These are phyloP conservation scores for Antechinus flavipes DNA, from an alignment of 2,113 vertebrate genomes.

Conservation along the genomic window DNA sequence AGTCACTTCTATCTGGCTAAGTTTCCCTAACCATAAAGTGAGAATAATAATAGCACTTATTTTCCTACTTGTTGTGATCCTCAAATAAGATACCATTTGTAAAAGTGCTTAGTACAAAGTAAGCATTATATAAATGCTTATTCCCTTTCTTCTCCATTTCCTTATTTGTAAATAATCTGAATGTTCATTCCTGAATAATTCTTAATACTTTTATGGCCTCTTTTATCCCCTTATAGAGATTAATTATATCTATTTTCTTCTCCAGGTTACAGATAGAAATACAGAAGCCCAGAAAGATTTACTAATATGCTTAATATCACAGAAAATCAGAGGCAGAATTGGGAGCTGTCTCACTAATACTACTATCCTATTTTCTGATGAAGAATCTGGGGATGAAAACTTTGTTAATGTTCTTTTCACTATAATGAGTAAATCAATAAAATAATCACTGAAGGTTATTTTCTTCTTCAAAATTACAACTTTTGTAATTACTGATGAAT, in stretches of 20 bases:
- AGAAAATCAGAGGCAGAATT: conserved; percentile 36
- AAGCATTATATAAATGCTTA: not conserved
- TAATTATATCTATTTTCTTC: conserved; percentile 35
- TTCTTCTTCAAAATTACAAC: conserved; percentile 55
- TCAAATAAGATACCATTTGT: not conserved
- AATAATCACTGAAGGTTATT: conserved; percentile 61
- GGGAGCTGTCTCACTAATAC: conserved; percentile 30
- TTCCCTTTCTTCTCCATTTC: not conserved
- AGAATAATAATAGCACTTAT: not conserved
- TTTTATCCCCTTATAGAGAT: conserved; percentile 42
- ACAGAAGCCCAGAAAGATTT: not conserved
- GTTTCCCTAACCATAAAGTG: not conserved
- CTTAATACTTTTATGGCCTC: conserved; percentile 9
- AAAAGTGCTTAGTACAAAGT: not conserved
- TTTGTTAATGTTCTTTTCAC: conserved; percentile 53
- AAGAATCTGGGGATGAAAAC: conserved; percentile 24
- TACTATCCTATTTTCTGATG: conserved; percentile 32
- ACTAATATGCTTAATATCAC: conserved; percentile 19
- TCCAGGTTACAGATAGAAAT: conserved; percentile 17
- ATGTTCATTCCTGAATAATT: conserved; percentile 26
- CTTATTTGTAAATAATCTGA: conserved; percentile 39
- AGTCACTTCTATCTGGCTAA: not conserved
- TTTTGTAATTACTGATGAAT: conserved; percentile 58
- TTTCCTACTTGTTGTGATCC: not conserved
- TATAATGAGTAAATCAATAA: conserved; percentile 63